Percentiles rank a stretch among this genome's conserved stretches.
Evolutionary conservation across 2,888 invertebrate genomes (phyloP).

Genomic region (Pelosia muscerda): DNA sequence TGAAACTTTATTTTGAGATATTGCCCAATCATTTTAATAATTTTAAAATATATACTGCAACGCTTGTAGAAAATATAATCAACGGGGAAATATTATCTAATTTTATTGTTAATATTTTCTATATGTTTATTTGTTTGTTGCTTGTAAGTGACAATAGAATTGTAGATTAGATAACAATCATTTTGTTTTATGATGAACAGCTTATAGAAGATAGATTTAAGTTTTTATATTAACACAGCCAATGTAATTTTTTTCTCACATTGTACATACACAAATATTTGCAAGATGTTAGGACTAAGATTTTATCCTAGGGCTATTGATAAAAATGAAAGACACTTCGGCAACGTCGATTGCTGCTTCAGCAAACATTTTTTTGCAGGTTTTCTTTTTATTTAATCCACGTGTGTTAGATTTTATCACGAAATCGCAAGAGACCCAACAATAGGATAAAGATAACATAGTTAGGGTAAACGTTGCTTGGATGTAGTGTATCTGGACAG

Average conservation of each 20-base stretch:
- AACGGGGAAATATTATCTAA: too few species aligned
- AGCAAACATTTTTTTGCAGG: slow-evolving; percentile 54
- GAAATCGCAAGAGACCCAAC: slow-evolving; percentile 61
- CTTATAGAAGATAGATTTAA: too few species aligned
- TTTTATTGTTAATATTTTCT: too few species aligned
- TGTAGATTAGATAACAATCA: too few species aligned
- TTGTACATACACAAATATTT: neutral
- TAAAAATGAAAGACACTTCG: slow-evolving; percentile 36
- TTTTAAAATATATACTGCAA: neutral
- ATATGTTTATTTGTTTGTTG: too few species aligned
- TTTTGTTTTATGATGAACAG: too few species aligned
- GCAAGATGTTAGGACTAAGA: neutral
- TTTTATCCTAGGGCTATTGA: slow-evolving; percentile 38
- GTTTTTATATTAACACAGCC: neutral
- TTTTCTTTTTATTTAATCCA: slow-evolving; percentile 71
- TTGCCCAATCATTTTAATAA: neutral
- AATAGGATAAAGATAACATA: slow-evolving; percentile 66
- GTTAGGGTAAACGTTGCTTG: slow-evolving; percentile 61
- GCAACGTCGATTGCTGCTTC: slow-evolving; percentile 33
- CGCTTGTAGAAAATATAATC: too few species aligned
- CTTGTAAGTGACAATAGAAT: too few species aligned
- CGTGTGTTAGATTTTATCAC: slow-evolving; percentile 69
- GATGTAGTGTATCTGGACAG: slow-evolving; percentile 40
- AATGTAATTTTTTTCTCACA: neutral
- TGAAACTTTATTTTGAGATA: neutral